Evolutionary conservation across 2,113 vertebrate species (phyloP).

Genomic region (Neoarius graeffei): DNA sequence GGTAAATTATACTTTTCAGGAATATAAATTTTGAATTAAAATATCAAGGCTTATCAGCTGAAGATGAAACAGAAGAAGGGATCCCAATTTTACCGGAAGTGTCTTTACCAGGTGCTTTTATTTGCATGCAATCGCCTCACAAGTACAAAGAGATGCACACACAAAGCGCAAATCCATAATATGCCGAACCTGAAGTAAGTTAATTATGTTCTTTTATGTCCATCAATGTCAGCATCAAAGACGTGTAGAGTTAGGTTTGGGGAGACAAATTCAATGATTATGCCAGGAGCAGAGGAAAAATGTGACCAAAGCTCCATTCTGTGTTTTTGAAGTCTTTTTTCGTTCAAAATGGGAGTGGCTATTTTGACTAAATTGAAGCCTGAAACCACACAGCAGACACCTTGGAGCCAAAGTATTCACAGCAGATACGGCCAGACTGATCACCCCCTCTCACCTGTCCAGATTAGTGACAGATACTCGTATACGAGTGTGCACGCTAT

Average conservation of each 20-base stretch:
- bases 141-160: no score
- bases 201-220: not conserved
- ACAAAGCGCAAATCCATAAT: not conserved
- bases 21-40: no score
- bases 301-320: not conserved
- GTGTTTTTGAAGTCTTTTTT: not conserved
- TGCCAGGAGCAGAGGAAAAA: not conserved
- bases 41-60: no score
- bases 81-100: no score
- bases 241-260: no score
- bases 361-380: not conserved
- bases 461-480: not conserved
- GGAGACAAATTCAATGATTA: not conserved
- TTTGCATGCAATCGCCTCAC: no score
- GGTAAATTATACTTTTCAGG: no score
- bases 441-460: not conserved
- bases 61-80: no score
- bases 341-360: not conserved
- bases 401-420: not conserved
- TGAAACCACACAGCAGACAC: no score
- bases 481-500: not conserved
- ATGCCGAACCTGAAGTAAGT: not conserved
- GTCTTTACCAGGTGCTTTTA: no score
- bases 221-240: no score
- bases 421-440: not conserved